Evolutionary conservation across 1,140 invertebrate genomes (phyloP), one percentile per base, ranked within the genome.

Genomic region (Fopius arisanus): DNA sequence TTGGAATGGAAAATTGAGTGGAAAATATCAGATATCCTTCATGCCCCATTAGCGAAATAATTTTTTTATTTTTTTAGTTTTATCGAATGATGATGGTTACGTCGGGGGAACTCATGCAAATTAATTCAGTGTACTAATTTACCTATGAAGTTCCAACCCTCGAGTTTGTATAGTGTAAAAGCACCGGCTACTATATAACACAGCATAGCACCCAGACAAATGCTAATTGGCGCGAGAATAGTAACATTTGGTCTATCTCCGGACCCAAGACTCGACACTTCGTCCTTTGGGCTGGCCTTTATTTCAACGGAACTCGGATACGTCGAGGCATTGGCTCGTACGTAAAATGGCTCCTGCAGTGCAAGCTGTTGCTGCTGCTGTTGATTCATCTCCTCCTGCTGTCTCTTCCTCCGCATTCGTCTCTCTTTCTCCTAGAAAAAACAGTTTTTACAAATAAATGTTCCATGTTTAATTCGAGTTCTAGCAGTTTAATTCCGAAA

Each of bases 131-230:
- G 16, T 33, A 70, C 29, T 54, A 23, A 79, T 75, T 77, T 43
- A 88, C 87, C 87, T 48, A 97, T 89, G 54, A 96, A 92, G 71
- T 92, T 92, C 96, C 95, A 96, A 73, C 93, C 92, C 85, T 97
- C 96, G 76, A 96, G 88, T 78, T 94, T 92, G 80, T 94, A 93
- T 31, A 99, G 92, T 9, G 97, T 91, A 40, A 97, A 92, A 1
- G 97, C 96, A 0, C 98, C 98, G 19, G 94, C 91, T 69, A 94
- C 90, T 48, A 97, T 95, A 80, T 97, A 97, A 75, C 92, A 92
- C 67, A 95, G 90, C 90, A 97, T 95, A 76, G 94, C 92, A 6
- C 90, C 90, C 4, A 96, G 88, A 81, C 94, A 96, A 26, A 95
- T 90, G 48, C 92, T 88, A 31, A 95, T 92, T 9, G 94, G 94